Conservation (phyloP, 2,888 invertebrate species). For the Chloroclystis v-ata region DNA sequence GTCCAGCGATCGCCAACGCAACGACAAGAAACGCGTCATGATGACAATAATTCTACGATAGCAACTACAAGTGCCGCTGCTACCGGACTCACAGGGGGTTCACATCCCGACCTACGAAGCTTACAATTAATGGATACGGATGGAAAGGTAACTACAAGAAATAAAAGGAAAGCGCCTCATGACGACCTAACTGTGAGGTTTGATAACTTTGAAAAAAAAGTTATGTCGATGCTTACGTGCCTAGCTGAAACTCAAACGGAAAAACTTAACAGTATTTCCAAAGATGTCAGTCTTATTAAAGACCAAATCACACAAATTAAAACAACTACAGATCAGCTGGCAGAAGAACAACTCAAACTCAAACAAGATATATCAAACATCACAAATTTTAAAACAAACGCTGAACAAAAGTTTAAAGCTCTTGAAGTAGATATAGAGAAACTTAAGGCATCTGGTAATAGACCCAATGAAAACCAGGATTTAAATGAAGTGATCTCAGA, state of each 20-base stretch:
- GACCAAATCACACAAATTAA: background rate
- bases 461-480: too few species aligned
- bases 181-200: background rate
- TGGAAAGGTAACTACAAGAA: background rate
- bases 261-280: background rate
- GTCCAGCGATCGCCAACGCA: too few species aligned
- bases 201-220: background rate
- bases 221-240: background rate
- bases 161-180: background rate
- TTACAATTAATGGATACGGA: background rate
- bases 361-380: background rate
- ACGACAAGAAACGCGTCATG: too few species aligned
- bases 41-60: too few species aligned
- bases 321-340: background rate
- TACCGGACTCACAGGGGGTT: too few species aligned
- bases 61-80: too few species aligned
- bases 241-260: background rate
- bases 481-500: too few species aligned
- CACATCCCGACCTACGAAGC: background rate
- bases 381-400: background rate
- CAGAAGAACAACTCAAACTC: background rate
- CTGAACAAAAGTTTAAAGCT: background rate
- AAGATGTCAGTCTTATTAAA: constrained; percentile 52
- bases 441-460: too few species aligned
- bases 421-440: background rate